Conservation (phyloP, 2,113 vertebrate species). For the Alectura lathami region DNA sequence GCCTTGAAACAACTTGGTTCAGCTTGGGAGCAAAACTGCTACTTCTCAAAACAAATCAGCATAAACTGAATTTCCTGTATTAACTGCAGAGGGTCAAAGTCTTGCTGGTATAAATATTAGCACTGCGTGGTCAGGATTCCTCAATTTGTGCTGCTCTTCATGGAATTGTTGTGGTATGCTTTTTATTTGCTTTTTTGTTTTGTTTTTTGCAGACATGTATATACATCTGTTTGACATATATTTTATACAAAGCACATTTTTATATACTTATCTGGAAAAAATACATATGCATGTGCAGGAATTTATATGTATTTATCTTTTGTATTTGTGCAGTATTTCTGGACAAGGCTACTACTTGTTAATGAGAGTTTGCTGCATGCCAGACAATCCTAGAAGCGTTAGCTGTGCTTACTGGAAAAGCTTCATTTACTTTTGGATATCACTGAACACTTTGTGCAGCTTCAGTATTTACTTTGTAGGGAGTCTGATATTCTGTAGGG, state of each 20-base stretch:
- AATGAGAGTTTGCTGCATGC: neutral
- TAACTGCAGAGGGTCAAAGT: neutral
- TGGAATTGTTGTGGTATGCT: neutral
- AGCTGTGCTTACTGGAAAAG: neutral
- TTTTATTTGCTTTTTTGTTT: neutral
- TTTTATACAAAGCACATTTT: neutral
- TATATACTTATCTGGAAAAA: neutral
- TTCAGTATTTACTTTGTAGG: neutral
- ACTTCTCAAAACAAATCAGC: neutral
- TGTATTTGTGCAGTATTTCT: neutral
- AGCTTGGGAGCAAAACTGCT: neutral
- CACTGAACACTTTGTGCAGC: neutral
- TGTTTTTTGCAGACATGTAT: neutral
- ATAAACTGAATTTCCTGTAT: neutral
- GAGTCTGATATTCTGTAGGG: neutral
- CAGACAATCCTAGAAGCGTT: neutral
- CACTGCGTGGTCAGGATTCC: neutral
- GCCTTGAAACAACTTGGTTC: conserved; percentile 13
- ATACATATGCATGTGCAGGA: too few species aligned
- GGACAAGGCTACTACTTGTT: neutral
- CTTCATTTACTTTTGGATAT: neutral
- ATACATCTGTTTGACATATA: neutral
- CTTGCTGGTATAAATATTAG: neutral
- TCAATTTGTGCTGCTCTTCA: neutral
- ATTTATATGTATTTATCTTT: neutral